Evolutionary conservation across 2,888 invertebrate species (phyloP).

Genomic region (Pachliopta kotzebuea): DNA sequence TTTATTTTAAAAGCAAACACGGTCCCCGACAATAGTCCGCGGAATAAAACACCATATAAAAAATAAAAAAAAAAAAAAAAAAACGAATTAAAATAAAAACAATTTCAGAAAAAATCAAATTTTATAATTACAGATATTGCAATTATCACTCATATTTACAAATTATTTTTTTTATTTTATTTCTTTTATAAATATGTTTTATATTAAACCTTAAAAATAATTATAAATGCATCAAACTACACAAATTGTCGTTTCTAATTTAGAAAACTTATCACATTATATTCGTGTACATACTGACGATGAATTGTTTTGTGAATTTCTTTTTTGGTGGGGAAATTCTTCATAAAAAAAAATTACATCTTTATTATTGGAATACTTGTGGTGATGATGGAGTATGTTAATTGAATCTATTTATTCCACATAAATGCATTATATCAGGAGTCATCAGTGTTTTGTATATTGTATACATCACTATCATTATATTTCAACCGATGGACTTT

Average conservation of each 20-base stretch:
- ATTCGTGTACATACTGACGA: slow-evolving; percentile 59
- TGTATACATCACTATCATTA: no score
- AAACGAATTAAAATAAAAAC: no score
- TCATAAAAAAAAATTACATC: neutral
- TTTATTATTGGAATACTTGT: neutral
- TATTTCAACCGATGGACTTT: no score
- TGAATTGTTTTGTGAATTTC: slow-evolving; percentile 22
- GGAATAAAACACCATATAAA: no score
- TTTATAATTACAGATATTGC: slow-evolving; percentile 74
- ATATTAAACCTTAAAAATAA: slow-evolving; percentile 43
- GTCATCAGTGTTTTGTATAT: neutral
- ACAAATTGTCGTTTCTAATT: slow-evolving; percentile 46
- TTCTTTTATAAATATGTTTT: slow-evolving; percentile 60
- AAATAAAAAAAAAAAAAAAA: no score
- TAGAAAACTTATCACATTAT: slow-evolving; percentile 70
- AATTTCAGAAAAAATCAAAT: slow-evolving; percentile 44
- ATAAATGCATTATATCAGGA: slow-evolving; percentile 4
- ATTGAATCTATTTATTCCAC: neutral
- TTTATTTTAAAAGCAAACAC: no score
- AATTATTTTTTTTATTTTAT: slow-evolving; percentile 56
- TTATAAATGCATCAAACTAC: slow-evolving; percentile 71
- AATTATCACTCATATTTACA: slow-evolving; percentile 75
- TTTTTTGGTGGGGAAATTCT: slow-evolving; percentile 50
- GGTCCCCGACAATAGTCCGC: no score
- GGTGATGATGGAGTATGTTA: neutral